These are phyloP conservation scores for Subacronicta megacephala DNA, from an alignment of 2,888 invertebrate genomes.

Conservation along the genomic window DNA sequence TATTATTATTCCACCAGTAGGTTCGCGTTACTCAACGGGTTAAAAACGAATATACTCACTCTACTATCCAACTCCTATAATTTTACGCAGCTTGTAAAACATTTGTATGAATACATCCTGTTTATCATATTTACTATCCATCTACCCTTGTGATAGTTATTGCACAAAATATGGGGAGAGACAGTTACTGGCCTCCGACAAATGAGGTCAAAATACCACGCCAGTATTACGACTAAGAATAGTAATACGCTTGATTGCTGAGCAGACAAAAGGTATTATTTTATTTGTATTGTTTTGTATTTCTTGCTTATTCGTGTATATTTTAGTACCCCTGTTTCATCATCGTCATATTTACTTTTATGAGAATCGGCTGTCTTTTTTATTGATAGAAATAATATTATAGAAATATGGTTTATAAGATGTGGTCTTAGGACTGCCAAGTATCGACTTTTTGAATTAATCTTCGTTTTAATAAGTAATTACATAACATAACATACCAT, in stretches of 20 bases:
- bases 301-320: conserved; percentile 28
- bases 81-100: conserved; percentile 53
- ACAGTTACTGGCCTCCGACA: conserved; percentile 22
- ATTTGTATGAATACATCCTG: conserved; percentile 49
- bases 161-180: conserved; percentile 37
- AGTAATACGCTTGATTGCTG: conserved; percentile 43
- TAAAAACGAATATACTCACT: background rate
- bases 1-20: background rate
- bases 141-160: conserved; percentile 43
- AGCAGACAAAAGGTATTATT: conserved; percentile 41
- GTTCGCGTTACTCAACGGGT: background rate
- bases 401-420: too few species aligned
- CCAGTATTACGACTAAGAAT: conserved; percentile 45
- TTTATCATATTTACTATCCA: conserved; percentile 58
- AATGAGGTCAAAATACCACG: conserved; percentile 49
- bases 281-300: conserved; percentile 32
- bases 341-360: background rate
- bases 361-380: background rate
- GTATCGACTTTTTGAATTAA: too few species aligned
- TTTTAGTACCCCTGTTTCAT: conserved; percentile 14
- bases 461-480: too few species aligned
- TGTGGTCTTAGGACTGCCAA: too few species aligned
- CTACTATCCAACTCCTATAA: conserved; percentile 5
- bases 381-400: too few species aligned
- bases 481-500: too few species aligned